Conservation (phyloP, 37 sponge, comb jelly and placozoan species). For the Sycon ciliatum region DNA sequence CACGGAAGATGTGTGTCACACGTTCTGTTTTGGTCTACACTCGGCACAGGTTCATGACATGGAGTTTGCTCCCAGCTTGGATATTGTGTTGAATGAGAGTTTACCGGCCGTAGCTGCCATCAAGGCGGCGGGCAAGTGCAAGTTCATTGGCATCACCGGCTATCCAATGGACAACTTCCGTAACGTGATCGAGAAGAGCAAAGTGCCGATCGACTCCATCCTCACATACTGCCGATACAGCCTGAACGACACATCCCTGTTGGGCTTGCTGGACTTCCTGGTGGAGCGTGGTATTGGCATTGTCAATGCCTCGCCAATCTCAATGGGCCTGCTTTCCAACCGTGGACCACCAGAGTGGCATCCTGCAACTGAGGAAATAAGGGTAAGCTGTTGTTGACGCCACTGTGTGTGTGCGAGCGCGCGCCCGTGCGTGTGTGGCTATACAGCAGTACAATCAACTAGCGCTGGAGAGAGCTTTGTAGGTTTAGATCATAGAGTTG, state of each 20-base stretch:
- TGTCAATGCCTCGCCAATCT: slow-evolving; percentile 81
- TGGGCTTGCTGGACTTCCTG: slow-evolving; percentile 50
- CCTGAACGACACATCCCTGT: slow-evolving; percentile 64
- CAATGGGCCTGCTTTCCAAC: slow-evolving; percentile 72
- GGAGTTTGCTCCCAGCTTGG: slow-evolving; percentile 80
- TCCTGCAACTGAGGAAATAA: slow-evolving; percentile 60
- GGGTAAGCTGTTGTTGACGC: too few relatives aligned
- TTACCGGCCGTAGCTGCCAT: slow-evolving; percentile 74
- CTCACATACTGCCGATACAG: slow-evolving; percentile 69
- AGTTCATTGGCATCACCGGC: slow-evolving; percentile 86
- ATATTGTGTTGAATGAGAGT: slow-evolving; percentile 58
- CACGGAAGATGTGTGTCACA: too few relatives aligned
- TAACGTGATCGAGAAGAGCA: slow-evolving; percentile 33
- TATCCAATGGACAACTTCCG: slow-evolving; percentile 51
- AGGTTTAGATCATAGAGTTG: too few relatives aligned
- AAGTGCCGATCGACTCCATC: slow-evolving; percentile 65
- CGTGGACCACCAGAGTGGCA: slow-evolving; percentile 59
- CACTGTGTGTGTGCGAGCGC: too few relatives aligned
- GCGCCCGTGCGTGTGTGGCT: too few relatives aligned
- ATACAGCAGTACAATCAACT: too few relatives aligned
- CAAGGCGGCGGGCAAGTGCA: slow-evolving; percentile 63
- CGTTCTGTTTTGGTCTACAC: too few relatives aligned
- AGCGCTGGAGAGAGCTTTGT: too few relatives aligned
- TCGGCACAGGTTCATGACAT: slow-evolving; percentile 64
- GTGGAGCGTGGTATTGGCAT: slow-evolving; percentile 49